A percentile compares a stretch with the other conserved stretches of the same genome.
Conservation (phyloP, 2,888 invertebrate species). For the Synanthedon formicaeformis region DNA sequence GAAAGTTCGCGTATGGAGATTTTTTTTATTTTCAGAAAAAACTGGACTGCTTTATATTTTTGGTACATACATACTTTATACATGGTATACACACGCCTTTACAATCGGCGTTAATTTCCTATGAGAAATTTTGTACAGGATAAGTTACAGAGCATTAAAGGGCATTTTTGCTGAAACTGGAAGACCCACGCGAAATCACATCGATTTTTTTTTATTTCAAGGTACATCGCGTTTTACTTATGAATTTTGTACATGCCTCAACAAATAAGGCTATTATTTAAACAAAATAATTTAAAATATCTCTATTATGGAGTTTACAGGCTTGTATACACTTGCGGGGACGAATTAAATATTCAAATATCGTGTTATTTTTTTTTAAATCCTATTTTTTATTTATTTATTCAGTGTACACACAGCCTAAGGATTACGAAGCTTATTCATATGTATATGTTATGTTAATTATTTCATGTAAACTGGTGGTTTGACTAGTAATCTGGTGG, state of each 20-base stretch:
- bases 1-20: too few species aligned
- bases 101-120: too few species aligned
- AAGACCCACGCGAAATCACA: background rate
- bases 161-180: background rate
- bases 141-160: too few species aligned
- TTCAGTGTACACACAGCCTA: conserved; percentile 9
- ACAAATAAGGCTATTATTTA: too few species aligned
- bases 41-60: too few species aligned
- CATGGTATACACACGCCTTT: too few species aligned
- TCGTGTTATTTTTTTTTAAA: conserved; percentile 1
- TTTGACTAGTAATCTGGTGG: conserved; percentile 44
- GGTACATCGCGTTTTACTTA: background rate
- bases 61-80: too few species aligned
- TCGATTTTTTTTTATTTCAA: background rate
- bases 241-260: too few species aligned
- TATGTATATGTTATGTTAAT: background rate
- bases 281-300: too few species aligned
- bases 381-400: background rate
- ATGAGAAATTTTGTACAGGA: too few species aligned
- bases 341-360: conserved; percentile 5
- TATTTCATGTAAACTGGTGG: conserved; percentile 1
- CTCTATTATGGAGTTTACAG: conserved; percentile 6
- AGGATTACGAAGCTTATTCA: conserved; percentile 3
- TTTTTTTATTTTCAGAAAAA: too few species aligned
- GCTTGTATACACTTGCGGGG: conserved; percentile 16